phyloP scores from a whole-genome alignment of 2,888 invertebrate genomes.

The Capitulum mitella region DNA sequence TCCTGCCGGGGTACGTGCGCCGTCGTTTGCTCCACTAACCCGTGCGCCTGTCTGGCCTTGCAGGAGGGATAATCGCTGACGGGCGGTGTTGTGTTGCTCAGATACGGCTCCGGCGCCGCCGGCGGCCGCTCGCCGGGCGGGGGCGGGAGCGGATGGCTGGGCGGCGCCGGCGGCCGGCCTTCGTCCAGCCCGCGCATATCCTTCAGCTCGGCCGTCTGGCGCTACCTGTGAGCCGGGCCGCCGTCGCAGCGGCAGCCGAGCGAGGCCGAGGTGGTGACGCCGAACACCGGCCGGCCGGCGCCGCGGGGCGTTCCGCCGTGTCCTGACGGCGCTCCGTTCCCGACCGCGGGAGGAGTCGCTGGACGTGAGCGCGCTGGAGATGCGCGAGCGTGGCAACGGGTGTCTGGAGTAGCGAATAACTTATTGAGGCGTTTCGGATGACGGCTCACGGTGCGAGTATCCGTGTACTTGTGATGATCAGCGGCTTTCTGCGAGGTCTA shows the following conservation, averaged over 20 bases:
- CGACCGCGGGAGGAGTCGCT: too few relatives aligned
- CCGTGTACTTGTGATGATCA: conserved; percentile 31
- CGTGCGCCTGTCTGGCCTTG: background rate
- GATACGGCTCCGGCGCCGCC: conserved; percentile 31
- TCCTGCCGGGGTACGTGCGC: background rate
- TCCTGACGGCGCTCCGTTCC: too few relatives aligned
- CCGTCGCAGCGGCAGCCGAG: conserved; percentile 33
- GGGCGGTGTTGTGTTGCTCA: conserved; percentile 28
- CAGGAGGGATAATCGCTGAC: conserved; percentile 1
- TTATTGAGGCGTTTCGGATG: conserved; percentile 29
- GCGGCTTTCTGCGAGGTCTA: conserved; percentile 26
- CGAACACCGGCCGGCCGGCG: conserved; percentile 26
- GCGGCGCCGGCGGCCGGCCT: conserved; percentile 8
- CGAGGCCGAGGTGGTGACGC: too few relatives aligned
- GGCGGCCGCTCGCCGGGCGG: conserved; percentile 28
- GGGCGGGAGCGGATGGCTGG: conserved; percentile 21
- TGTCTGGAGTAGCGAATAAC: conserved; percentile 15
- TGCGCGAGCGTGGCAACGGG: too few relatives aligned
- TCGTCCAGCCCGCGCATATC: background rate
- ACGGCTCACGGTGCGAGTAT: conserved; percentile 29
- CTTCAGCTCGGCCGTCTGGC: conserved; percentile 10
- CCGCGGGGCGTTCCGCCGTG: too few relatives aligned
- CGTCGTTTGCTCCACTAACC: background rate
- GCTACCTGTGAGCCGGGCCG: conserved; percentile 29
- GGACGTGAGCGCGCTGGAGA: too few relatives aligned